These are phyloP conservation scores for Aphyosemion australe DNA, from an alignment of 2,113 vertebrate genomes.

Conservation along the genomic window DNA sequence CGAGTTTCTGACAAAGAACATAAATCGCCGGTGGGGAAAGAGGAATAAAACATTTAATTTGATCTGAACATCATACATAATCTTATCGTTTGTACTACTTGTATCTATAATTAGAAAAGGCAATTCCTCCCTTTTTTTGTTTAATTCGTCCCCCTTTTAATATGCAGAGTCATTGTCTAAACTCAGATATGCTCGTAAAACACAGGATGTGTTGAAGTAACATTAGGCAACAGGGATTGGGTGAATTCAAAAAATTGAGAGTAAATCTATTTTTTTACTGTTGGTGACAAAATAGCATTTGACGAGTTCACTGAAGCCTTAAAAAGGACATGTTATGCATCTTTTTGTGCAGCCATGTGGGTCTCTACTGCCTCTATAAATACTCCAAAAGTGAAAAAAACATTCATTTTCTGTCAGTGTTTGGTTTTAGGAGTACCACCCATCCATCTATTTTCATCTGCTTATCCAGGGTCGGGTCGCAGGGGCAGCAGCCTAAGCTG, in stretches of 20 bases:
- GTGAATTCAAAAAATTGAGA: constrained; percentile 24
- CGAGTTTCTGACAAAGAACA: constrained; percentile 1
- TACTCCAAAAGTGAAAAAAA: no score
- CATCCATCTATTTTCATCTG: no score
- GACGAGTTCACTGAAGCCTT: no score
- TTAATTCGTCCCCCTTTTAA: not conserved
- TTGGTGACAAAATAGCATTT: no score
- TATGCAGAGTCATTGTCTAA: not conserved
- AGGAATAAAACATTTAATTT: not conserved
- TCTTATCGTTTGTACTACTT: not conserved
- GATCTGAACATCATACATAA: not conserved
- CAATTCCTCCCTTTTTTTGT: not conserved
- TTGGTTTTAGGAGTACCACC: no score
- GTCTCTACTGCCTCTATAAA: no score
- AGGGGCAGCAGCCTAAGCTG: no score
- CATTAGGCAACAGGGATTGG: constrained; percentile 14
- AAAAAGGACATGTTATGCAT: no score
- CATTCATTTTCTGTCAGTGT: no score
- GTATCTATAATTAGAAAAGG: not conserved
- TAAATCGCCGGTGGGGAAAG: not conserved
- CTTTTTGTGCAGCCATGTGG: no score
- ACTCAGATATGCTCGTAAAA: not conserved
- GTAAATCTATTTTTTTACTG: no score
- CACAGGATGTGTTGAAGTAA: not conserved
- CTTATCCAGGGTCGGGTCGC: no score